phyloP scores from a whole-genome alignment of 2,797 vertebrate species.

The Dendrocincla fuliginosa region DNA sequence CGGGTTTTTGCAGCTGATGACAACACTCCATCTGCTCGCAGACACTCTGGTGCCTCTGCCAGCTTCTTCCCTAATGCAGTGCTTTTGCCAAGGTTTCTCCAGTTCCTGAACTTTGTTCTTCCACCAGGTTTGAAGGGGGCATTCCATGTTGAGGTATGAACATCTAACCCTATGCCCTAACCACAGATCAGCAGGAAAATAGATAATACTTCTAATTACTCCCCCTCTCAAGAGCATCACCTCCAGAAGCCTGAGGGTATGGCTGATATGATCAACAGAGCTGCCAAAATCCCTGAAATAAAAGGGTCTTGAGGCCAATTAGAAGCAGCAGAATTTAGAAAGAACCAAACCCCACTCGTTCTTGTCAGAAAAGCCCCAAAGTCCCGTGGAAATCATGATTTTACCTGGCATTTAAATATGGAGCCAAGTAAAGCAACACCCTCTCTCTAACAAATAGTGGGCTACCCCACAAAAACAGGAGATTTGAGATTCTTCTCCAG shows the following conservation, averaged over 20 bases:
- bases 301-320: background rate
- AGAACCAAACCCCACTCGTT: fast-evolving
- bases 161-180: background rate
- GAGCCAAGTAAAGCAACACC: background rate
- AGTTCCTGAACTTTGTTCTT: background rate
- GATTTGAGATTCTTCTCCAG: background rate
- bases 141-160: background rate
- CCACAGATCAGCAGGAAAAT: background rate
- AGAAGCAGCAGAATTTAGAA: background rate
- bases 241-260: background rate
- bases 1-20: slow-evolving; percentile 37
- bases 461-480: background rate
- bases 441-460: background rate
- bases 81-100: background rate
- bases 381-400: background rate
- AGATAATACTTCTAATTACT: background rate
- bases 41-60: background rate
- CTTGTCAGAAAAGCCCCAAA: background rate
- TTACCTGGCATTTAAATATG: background rate
- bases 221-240: background rate
- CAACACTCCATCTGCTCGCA: slow-evolving; percentile 26
- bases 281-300: background rate
- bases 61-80: background rate
- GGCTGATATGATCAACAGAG: background rate
- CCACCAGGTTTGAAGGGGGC: background rate